Base-by-base conservation (phyloP, 2,888 invertebrate genomes). In the Labia minor region DNA sequence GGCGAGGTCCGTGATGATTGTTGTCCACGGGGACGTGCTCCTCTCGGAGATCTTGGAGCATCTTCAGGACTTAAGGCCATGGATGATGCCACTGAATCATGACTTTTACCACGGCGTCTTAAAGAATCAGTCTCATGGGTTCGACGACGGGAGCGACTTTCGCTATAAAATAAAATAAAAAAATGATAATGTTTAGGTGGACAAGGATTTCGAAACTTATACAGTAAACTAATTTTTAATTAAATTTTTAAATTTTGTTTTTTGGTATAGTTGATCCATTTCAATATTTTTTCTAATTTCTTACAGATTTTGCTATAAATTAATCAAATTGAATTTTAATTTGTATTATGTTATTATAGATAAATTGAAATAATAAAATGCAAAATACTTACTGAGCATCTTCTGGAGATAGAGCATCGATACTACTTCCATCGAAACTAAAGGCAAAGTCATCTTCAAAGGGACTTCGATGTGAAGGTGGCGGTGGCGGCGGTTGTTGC, bases 351-450 rank as follows among this genome's bases (percentile, higher is more conserved):
- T n/a, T n/a, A n/a, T n/a, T n/a, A n/a, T n/a, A n/a, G n/a, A n/a
- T n/a, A n/a, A n/a, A n/a, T n/a, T n/a, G n/a, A n/a, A n/a, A n/a
- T n/a, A n/a, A n/a, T n/a, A n/a, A n/a, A n/a, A n/a, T n/a, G n/a
- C n/a, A 68, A 14, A 70, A 65, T 18, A 71, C 68, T 62, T 74
- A 74, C 11, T 74, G 72, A 18, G 71, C 69, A 62, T 76, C 74
- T 64, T 81, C 75, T 20, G 83, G 83, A 0, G 83, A 81, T 75
- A 86, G 86, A 74, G 86, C 86, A 71, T 81, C 83, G 18, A 86
- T 16, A 16, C 49, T 49, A 14, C 49, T 49, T 49, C 49, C 49
- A 14, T 49, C 49, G 14, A 49, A 49, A 49, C 69, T 65, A 21
- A 67, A 67, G 3, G 68, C 65, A 26, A 70, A 71, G 49, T 71